Evolutionary conservation across 1,140 invertebrate genomes (phyloP), one percentile per base, ranked within the genome.

Genomic region (Eurosta solidaginis): DNA sequence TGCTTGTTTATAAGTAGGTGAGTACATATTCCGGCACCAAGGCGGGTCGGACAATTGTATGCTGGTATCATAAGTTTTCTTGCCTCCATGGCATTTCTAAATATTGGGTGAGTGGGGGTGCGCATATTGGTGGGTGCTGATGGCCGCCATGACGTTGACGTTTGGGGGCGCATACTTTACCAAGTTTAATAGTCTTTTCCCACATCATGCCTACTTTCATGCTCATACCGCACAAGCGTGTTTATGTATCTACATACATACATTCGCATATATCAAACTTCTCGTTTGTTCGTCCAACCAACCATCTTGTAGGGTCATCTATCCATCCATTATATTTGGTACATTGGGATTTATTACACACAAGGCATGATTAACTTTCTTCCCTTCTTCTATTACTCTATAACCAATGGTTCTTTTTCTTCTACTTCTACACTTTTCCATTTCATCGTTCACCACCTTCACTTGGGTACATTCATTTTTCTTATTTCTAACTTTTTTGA

Each of bases 271-370:
- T n/a, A 49, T 17, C 10, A n/a, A 33, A 36, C n/a, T 20, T 20
- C 40, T 68, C 22, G 27, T 36, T 33, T 40, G 59, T 68, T 33
- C 59, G 27, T 54, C 45, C 14, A 17, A 3, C n/a, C 10, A 9
- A 3, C n/a, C 5, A 9, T 17, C 27, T n/a, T 40, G 40, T 68
- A 27, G 59, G 59, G 59, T 68, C 59, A 68, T 68, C 59, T 40
- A 68, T 68, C 59, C 59, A 68, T 68, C 59, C 59, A 68, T 68
- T 68, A 68, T 68, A 68, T 68, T 68, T 68, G 59, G 59, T 68
- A 68, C 59, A 68, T 68, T 68, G 59, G 59, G 59, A 68, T 68
- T 68, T 68, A 68, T 68, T 68, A 20, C 33, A n/a, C 59, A 68
- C 33, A 68, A 68, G 59, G 59, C 29, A 68, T 68, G 59, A 68